Percentiles rank a stretch among this genome's conserved stretches.
Conservation (phyloP, 2,888 invertebrate species). For the Chymomyza caudatula region DNA sequence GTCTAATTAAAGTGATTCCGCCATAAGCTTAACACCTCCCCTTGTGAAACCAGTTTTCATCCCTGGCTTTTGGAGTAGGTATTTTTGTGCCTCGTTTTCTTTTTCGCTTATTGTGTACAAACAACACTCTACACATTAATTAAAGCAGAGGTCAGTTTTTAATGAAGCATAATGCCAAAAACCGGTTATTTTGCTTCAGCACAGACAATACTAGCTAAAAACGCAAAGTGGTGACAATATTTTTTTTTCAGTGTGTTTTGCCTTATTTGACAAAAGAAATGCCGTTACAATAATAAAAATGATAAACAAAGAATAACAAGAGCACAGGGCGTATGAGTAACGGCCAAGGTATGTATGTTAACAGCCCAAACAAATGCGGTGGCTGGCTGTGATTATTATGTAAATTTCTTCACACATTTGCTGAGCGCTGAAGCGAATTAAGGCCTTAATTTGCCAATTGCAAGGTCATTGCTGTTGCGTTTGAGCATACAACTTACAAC, state of each 20-base stretch:
- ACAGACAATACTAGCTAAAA: constrained; percentile 9
- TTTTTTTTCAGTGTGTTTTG: constrained; percentile 1
- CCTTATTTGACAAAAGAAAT: constrained; percentile 55
- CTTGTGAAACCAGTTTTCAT: background rate
- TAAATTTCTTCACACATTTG: constrained; percentile 39
- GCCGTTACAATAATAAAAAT: constrained; percentile 60
- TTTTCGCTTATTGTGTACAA: constrained; percentile 6
- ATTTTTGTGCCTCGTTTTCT: constrained; percentile 5
- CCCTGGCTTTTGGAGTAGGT: background rate
- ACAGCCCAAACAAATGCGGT: background rate
- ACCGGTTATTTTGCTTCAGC: constrained; percentile 44
- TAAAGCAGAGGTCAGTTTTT: constrained; percentile 51
- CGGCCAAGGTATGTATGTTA: constrained; percentile 7
- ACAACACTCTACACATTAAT: constrained; percentile 36
- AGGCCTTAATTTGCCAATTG: constrained; percentile 40
- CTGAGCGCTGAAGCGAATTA: constrained; percentile 12
- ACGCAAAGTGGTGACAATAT: constrained; percentile 31
- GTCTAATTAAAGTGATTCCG: background rate
- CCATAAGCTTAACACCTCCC: background rate
- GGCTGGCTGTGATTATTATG: constrained; percentile 34
- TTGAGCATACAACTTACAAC: constrained; percentile 48
- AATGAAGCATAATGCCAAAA: constrained; percentile 52
- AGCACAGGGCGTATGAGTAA: constrained; percentile 38
- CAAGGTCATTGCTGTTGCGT: constrained; percentile 64
- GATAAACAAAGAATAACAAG: constrained; percentile 38